phyloP scores from a whole-genome alignment of 2,113 vertebrate species.

The Silurus glanis region DNA sequence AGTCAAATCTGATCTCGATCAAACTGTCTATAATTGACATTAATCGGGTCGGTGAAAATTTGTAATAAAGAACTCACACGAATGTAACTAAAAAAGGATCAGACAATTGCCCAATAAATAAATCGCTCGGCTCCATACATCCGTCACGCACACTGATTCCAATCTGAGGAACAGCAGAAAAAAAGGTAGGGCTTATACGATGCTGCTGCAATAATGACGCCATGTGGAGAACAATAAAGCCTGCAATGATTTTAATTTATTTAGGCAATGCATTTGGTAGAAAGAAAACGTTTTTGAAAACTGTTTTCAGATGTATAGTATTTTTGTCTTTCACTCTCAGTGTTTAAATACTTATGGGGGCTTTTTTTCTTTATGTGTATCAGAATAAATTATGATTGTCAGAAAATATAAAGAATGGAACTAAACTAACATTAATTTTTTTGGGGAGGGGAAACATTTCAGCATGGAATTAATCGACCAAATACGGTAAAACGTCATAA shows the following conservation, averaged over 20 bases:
- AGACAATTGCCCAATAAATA: not conserved
- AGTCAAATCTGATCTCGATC: not conserved
- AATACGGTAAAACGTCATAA: not conserved
- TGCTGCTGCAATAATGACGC: conserved; percentile 46
- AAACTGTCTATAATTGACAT: not conserved
- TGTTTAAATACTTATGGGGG: not conserved
- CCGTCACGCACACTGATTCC: not conserved
- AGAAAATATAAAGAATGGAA: not conserved
- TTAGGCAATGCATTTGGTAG: not conserved
- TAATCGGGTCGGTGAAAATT: not conserved
- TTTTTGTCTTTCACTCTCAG: not conserved
- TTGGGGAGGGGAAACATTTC: not conserved
- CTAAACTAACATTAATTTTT: not conserved
- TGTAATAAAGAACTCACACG: not conserved
- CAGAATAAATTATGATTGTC: not conserved
- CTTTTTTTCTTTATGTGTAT: too few relatives aligned
- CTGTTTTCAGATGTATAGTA: not conserved
- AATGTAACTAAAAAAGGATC: not conserved
- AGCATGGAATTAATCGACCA: not conserved
- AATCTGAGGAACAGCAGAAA: conserved; percentile 43
- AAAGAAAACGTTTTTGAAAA: not conserved
- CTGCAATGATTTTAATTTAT: not conserved
- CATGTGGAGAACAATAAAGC: conserved; percentile 24
- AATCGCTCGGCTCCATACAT: not conserved
- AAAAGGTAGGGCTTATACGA: not conserved